These are phyloP conservation scores for Philereme vetulata DNA, from an alignment of 2,888 invertebrate species.

Conservation along the genomic window DNA sequence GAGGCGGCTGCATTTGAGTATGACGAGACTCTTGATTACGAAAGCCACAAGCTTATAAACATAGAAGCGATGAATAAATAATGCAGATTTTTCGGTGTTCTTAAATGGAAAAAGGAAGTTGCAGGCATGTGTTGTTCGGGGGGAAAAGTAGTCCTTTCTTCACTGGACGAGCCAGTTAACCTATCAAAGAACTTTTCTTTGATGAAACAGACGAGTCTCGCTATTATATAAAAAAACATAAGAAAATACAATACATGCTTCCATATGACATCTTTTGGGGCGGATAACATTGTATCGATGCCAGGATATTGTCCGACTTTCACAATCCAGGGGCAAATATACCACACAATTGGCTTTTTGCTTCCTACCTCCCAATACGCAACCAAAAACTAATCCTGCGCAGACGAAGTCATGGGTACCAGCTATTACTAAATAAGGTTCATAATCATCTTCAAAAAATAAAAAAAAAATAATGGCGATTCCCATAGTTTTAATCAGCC, in stretches of 20 bases:
- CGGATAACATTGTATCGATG: constrained; percentile 27
- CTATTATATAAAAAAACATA: constrained; percentile 44
- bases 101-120: constrained; percentile 47
- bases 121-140: constrained; percentile 59
- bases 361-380: too few relatives aligned
- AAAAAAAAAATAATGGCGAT: too few relatives aligned
- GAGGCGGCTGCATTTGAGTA: too few relatives aligned
- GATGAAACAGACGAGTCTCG: constrained; percentile 41
- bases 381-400: too few relatives aligned
- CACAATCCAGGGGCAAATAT: constrained; percentile 34
- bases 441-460: too few relatives aligned
- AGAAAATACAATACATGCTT: constrained; percentile 48
- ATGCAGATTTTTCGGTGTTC: constrained; percentile 4
- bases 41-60: too few relatives aligned
- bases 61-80: too few relatives aligned
- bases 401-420: too few relatives aligned
- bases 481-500: too few relatives aligned
- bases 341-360: constrained; percentile 13
- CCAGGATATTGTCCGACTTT: constrained; percentile 20
- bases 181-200: constrained; percentile 45
- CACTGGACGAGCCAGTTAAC: constrained; percentile 53
- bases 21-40: too few relatives aligned
- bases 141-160: constrained; percentile 58
- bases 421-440: too few relatives aligned
- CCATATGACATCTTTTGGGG: constrained; percentile 50